Base-by-base conservation (phyloP, 1,140 invertebrate species). In the Berghia stephanieae region DNA sequence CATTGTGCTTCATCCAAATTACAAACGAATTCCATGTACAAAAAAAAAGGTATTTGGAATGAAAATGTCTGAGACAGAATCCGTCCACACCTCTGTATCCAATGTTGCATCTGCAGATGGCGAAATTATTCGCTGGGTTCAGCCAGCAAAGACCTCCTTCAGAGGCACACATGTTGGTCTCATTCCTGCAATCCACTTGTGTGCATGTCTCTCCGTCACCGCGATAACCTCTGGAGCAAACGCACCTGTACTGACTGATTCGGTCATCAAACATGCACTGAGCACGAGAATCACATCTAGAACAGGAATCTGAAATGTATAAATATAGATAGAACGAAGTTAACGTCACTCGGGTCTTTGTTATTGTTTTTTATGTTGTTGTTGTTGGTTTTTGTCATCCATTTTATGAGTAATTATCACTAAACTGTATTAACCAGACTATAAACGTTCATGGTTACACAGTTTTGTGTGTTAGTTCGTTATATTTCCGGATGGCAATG, bases 191-290 rank as follows among this genome's bases (percentile, higher is more conserved):
- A 31, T 70, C 67, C 36, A 21, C 40, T n/a, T 31, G 52, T 38
- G 89, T 55, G 87, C 94, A 95, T 38, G 92, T 92, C 6, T 92
- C 91, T 27, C 96, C 96, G 88, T 88, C 85, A 5, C 87, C 87
- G 52, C 79, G 81, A 72, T 81, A 88, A 6, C 87, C 88, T 18
- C 85, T 82, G 5, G 78, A 75, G 79, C 88, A 89, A 52, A 80
- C 79, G 79, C 88, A 89, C 70, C 67, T 69, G 70, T 84, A 88
- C n/a, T 79, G 75, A 3, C 73, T 43, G 27, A 78, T 75, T 10
- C 81, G 75, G 0, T 52, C 38, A 66, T 83, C 69, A 63, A 80
- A 85, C 5, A 82, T 71, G 79, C 85, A 87, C 13, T 82, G 75
- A 31, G 84, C 84, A 81, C 84, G 83, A 55, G 69, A 68, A 80